A percentile compares a stretch with the other conserved stretches of the same genome.
phyloP scores from a whole-genome alignment of 2,797 vertebrate species.

The Labroides dimidiatus region DNA sequence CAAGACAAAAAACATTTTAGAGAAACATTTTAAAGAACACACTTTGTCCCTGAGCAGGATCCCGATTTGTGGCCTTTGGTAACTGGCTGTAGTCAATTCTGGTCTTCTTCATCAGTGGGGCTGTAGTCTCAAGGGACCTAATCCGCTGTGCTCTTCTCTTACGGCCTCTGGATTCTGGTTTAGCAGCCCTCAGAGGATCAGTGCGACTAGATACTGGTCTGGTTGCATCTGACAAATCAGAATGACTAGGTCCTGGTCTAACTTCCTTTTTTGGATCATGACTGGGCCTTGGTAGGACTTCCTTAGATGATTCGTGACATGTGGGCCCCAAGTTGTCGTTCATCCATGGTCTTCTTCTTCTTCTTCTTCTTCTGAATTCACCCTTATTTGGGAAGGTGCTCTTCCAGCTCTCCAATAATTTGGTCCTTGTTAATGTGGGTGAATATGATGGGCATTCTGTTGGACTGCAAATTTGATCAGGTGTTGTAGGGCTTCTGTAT shows the following conservation, averaged over 20 bases:
- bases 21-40: conserved; percentile 24
- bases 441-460: not conserved
- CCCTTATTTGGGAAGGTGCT: not conserved
- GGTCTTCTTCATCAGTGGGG: conserved; percentile 45
- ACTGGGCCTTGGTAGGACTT: not conserved
- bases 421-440: conserved; percentile 1
- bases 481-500: not conserved
- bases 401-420: not conserved
- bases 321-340: not conserved
- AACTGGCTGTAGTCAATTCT: conserved; percentile 1
- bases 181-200: not conserved
- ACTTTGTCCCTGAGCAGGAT: not conserved
- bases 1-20: not conserved
- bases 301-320: accelerated
- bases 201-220: not conserved
- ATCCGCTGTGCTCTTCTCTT: not conserved
- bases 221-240: not conserved
- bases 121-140: not conserved
- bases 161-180: not conserved
- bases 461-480: too few species aligned
- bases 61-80: conserved; percentile 4
- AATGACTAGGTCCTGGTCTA: not conserved
- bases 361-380: not conserved
- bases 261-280: too few species aligned
- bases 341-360: not conserved